These are phyloP conservation scores for Scaptomyza reducta DNA, from an alignment of 2,888 invertebrate species.

Conservation along the genomic window DNA sequence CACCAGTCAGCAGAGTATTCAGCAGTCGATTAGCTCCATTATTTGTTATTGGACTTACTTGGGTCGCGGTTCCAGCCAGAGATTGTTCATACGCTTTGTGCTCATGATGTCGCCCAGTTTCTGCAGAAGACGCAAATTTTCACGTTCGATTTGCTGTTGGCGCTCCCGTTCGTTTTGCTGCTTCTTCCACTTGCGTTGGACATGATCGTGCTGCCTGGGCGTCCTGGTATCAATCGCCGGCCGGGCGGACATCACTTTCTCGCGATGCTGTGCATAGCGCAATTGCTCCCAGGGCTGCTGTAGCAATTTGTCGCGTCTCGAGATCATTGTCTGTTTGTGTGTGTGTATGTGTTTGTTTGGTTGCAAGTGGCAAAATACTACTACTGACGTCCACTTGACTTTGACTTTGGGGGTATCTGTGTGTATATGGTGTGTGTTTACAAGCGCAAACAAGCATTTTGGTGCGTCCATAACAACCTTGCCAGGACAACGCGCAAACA, in stretches of 20 bases:
- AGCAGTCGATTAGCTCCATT: neutral
- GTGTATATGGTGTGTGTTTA: slow-evolving; percentile 51
- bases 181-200: slow-evolving; percentile 88
- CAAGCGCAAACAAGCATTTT: slow-evolving; percentile 59
- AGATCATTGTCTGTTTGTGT: slow-evolving; percentile 85
- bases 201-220: slow-evolving; percentile 88
- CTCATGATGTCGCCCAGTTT: slow-evolving; percentile 88
- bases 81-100: slow-evolving; percentile 88
- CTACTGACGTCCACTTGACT: slow-evolving; percentile 1
- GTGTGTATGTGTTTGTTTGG: slow-evolving; percentile 4
- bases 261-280: slow-evolving; percentile 88
- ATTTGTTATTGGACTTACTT: slow-evolving; percentile 79
- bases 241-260: slow-evolving; percentile 88
- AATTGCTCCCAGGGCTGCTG: slow-evolving; percentile 89
- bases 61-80: slow-evolving; percentile 88
- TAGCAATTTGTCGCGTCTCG: slow-evolving; percentile 89
- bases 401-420: slow-evolving; percentile 1
- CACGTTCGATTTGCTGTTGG: slow-evolving; percentile 87
- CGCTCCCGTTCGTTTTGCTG: slow-evolving; percentile 89
- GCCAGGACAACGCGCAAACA: slow-evolving; percentile 68
- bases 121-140: slow-evolving; percentile 89
- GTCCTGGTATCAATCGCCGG: slow-evolving; percentile 88
- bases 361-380: slow-evolving; percentile 20
- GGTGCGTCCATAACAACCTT: slow-evolving; percentile 73
- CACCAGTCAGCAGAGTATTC: too few species aligned